Evolutionary conservation across 2,113 vertebrate genomes (phyloP).

Genomic region (Ovis canadensis): DNA sequence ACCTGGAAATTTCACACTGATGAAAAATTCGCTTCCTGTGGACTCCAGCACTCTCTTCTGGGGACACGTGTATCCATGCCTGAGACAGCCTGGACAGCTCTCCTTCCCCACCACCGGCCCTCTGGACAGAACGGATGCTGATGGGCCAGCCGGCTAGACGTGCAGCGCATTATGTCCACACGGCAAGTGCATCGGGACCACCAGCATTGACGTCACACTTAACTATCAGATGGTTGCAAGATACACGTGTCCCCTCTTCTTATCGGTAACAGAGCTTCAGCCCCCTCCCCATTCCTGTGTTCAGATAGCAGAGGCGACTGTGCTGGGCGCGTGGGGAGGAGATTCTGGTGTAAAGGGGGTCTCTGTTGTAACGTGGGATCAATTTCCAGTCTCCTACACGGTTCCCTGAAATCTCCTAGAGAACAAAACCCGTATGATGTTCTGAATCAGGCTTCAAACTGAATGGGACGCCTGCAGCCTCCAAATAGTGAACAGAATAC

Average conservation of each 20-base stretch:
- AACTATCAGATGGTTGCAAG: background rate
- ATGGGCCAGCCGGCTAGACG: too few species aligned
- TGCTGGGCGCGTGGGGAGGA: background rate
- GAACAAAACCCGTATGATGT: background rate
- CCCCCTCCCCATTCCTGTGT: background rate
- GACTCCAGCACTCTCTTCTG: background rate
- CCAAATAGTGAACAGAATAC: background rate
- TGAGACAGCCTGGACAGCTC: background rate
- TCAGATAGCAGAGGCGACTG: background rate
- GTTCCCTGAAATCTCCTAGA: background rate
- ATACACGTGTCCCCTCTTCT: background rate
- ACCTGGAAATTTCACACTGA: background rate
- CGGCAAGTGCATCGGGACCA: background rate
- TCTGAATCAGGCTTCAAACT: background rate
- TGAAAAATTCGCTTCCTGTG: background rate
- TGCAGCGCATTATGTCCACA: too few species aligned
- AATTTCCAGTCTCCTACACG: background rate
- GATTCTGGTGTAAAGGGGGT: background rate
- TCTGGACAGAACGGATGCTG: background rate
- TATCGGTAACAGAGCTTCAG: background rate
- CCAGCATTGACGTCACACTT: background rate
- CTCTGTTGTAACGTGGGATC: background rate
- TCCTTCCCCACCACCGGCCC: background rate
- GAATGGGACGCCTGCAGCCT: background rate
- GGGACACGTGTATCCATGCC: background rate